These are phyloP conservation scores for Pantherophis guttatus DNA, from an alignment of 2,113 vertebrate genomes.

Conservation along the genomic window DNA sequence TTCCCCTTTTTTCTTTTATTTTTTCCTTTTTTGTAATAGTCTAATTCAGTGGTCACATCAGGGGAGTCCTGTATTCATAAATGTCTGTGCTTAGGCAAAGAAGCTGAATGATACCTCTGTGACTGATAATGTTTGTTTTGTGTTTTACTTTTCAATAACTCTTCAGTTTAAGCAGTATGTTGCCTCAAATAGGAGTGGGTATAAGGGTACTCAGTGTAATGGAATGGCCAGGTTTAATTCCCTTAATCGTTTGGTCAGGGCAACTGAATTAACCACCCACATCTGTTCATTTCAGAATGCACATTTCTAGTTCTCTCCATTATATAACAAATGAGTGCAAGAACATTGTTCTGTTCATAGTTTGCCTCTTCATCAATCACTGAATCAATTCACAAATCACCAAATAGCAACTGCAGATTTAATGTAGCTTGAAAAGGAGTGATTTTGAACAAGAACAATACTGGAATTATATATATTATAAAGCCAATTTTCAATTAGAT, in stretches of 20 bases:
- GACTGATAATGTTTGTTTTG: conserved; percentile 68
- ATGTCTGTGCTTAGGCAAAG: conserved; percentile 57
- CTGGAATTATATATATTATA: neutral
- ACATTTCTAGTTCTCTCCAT: conserved; percentile 51
- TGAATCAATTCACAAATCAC: conserved; percentile 15
- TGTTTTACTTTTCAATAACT: conserved; percentile 62
- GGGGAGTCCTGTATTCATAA: conserved; percentile 46
- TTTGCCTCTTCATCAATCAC: conserved; percentile 33
- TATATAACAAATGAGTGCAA: conserved; percentile 53
- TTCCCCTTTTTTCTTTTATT: too few species aligned
- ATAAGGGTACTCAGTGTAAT: conserved; percentile 71
- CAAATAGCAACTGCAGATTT: neutral
- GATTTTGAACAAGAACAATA: neutral
- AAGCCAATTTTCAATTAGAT: conserved; percentile 11
- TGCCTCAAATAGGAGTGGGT: conserved; percentile 62
- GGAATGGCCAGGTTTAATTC: conserved; percentile 76
- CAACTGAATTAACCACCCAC: conserved; percentile 75
- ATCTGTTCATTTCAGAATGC: conserved; percentile 67
- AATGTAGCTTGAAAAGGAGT: neutral
- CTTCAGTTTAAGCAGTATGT: conserved; percentile 62
- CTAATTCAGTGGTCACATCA: conserved; percentile 56
- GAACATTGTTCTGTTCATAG: conserved; percentile 44
- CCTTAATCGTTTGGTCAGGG: conserved; percentile 75
- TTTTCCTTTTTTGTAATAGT: conserved; percentile 7
- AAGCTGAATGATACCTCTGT: conserved; percentile 64